Conservation (phyloP, 1,140 invertebrate genomes). For the Leptinotarsa defecta region DNA sequence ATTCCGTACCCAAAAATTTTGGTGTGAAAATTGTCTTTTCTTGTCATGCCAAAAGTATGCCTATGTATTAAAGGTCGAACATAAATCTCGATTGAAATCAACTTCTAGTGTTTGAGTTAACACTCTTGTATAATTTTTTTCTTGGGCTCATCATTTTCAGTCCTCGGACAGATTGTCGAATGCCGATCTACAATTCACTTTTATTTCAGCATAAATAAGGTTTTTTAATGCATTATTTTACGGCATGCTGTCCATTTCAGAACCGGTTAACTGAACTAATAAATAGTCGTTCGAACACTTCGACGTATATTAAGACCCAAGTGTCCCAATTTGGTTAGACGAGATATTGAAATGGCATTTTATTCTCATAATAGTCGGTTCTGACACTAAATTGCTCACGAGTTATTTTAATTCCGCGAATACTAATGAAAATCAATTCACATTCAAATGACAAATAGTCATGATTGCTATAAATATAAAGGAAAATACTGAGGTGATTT, state of each 20-base stretch:
- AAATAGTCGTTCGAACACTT: conserved; percentile 48
- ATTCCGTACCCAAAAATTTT: no score
- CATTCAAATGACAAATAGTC: conserved; percentile 9
- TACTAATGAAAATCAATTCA: conserved; percentile 12
- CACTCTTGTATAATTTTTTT: background rate
- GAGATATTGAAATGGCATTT: conserved; percentile 46
- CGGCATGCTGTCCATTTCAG: conserved; percentile 45
- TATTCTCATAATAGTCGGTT: conserved; percentile 39
- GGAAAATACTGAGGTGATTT: background rate
- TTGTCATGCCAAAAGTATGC: no score
- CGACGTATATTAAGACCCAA: conserved; percentile 45
- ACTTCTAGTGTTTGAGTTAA: no score
- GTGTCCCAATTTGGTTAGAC: conserved; percentile 51
- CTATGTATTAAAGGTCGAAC: no score
- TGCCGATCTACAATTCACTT: conserved; percentile 45
- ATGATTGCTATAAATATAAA: conserved; percentile 7
- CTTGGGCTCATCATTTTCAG: background rate
- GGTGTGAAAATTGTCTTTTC: no score
- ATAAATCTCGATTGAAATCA: no score
- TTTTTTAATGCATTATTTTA: conserved; percentile 52
- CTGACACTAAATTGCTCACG: conserved; percentile 31
- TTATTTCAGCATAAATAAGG: conserved; percentile 50
- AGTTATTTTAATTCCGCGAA: conserved; percentile 38
- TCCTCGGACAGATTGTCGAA: conserved; percentile 11
- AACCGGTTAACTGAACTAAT: conserved; percentile 51